phyloP scores from a whole-genome alignment of 1,140 invertebrate genomes.

The Daktulosphaira vitifoliae region DNA sequence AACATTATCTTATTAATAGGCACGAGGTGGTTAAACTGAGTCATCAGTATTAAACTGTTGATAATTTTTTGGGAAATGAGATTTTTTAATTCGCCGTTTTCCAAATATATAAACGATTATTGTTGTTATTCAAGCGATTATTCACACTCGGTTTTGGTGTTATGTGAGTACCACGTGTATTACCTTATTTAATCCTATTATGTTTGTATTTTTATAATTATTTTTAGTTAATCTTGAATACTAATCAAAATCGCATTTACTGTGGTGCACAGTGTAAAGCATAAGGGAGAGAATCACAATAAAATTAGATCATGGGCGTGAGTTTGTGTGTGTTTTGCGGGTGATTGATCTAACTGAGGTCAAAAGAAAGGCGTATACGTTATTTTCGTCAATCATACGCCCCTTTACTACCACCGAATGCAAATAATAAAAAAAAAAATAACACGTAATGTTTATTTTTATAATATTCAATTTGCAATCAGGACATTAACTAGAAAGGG shows the following conservation, averaged over 20 bases:
- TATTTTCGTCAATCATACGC: conserved; percentile 6
- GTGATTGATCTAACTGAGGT: conserved; percentile 22
- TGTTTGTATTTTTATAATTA: conserved; percentile 1
- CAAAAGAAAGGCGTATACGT: conserved; percentile 7
- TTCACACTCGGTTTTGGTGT: too few species aligned
- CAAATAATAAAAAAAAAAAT: background rate
- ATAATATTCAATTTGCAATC: conserved; percentile 2
- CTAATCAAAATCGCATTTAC: conserved; percentile 10
- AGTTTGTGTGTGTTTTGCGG: conserved; percentile 1
- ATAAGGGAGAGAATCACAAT: too few species aligned
- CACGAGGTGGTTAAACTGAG: too few species aligned
- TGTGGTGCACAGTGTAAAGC: background rate
- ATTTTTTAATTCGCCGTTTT: too few species aligned
- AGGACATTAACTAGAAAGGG: background rate
- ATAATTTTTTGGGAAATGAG: too few species aligned
- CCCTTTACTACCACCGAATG: conserved; percentile 1
- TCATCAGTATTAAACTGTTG: too few species aligned
- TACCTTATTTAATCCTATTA: background rate
- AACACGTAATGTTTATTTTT: background rate
- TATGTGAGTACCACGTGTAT: too few species aligned
- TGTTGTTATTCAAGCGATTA: too few species aligned
- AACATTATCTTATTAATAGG: too few species aligned
- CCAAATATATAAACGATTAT: too few species aligned
- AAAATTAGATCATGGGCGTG: background rate
- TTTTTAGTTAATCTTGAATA: background rate